Percentiles rank a stretch among this genome's conserved stretches.
These are phyloP conservation scores for Escarpia spicata DNA, from an alignment of 2,888 invertebrate genomes.

Conservation along the genomic window DNA sequence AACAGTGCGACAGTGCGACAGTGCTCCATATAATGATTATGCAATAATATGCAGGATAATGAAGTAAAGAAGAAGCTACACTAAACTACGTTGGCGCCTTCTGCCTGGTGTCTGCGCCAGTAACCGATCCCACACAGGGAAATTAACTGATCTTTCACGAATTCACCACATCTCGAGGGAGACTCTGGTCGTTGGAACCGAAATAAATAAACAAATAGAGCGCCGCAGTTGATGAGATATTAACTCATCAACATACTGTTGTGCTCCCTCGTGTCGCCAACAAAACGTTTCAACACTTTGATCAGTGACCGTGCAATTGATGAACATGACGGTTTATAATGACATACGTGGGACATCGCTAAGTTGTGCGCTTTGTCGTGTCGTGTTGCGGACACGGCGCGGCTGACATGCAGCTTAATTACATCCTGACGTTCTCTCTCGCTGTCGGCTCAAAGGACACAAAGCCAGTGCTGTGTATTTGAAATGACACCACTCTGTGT, in stretches of 20 bases:
- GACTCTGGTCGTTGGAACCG: background rate
- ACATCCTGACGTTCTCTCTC: background rate
- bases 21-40: no score
- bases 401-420: background rate
- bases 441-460: background rate
- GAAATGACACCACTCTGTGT: background rate
- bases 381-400: background rate
- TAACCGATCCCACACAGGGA: no score
- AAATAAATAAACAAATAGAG: background rate
- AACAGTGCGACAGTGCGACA: no score
- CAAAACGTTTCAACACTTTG: constrained; percentile 6
- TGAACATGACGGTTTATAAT: background rate
- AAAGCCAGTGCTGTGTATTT: background rate
- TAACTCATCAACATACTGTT: background rate
- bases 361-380: background rate
- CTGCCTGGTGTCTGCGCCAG: no score
- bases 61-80: no score
- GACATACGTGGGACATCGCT: background rate
- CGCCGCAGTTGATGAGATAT: background rate
- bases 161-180: no score
- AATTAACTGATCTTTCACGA: no score
- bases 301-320: background rate
- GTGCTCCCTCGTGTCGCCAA: background rate
- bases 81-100: no score
- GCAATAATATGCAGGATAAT: no score